Conservation (phyloP, 2,888 invertebrate genomes). For the Oscheius sp. region DNA sequence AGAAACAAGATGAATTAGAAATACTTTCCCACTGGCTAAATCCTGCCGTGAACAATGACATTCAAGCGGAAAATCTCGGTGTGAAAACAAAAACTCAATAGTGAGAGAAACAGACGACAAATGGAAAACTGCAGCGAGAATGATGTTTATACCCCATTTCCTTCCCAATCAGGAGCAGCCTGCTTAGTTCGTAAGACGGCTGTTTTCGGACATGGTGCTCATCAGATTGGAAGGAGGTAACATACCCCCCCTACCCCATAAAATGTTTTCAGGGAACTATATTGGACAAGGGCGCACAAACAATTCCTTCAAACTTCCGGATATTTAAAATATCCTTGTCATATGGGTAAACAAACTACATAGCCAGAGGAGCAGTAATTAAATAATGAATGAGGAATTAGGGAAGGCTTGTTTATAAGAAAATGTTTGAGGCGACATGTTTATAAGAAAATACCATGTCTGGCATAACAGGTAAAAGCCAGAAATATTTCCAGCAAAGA, state of each 20-base stretch:
- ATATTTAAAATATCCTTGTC: not conserved
- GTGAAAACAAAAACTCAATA: not conserved
- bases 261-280: not conserved
- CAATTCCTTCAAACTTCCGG: constrained; percentile 12
- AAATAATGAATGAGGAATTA: too few species aligned
- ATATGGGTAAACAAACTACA: not conserved
- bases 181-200: not conserved
- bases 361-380: not conserved
- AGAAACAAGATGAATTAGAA: not conserved
- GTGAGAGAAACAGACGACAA: not conserved
- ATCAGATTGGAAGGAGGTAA: constrained; percentile 20
- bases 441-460: too few species aligned
- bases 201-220: constrained; percentile 4
- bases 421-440: too few species aligned
- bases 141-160: constrained; percentile 6
- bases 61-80: not conserved
- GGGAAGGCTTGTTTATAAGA: too few species aligned
- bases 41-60: not conserved
- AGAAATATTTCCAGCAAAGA: too few species aligned
- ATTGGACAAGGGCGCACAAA: constrained; percentile 10
- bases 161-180: not conserved
- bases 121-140: not conserved
- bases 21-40: not conserved
- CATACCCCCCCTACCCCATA: not conserved
- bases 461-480: too few species aligned